A percentile compares a stretch with the other conserved stretches of the same genome.
Evolutionary conservation across 30 jellyfish, hydroid and myxozoan species (phyloP).

Genomic region (Euphysa ruthae): DNA sequence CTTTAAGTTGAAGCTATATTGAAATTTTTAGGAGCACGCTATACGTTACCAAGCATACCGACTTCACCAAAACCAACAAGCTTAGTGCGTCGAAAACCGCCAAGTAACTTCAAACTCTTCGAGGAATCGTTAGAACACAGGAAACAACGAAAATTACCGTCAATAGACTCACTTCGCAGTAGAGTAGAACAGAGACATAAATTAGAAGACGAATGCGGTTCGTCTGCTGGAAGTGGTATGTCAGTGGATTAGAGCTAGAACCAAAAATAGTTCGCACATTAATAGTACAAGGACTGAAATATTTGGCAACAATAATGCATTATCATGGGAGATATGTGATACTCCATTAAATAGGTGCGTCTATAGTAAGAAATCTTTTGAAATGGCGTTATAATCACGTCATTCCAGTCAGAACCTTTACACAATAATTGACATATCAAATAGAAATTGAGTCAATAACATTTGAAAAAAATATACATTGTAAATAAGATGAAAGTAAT

Average conservation of each 20-base stretch:
- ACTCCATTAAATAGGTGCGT: no score
- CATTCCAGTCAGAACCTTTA: no score
- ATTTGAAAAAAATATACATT: no score
- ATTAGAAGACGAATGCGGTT: slow-evolving; percentile 77
- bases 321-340: no score
- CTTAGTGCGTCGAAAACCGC: slow-evolving; percentile 14
- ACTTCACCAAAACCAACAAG: slow-evolving; percentile 23
- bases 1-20: background rate
- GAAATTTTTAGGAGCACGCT: slow-evolving; percentile 59
- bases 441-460: no score
- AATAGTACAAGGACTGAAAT: no score
- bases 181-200: slow-evolving; percentile 60
- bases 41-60: slow-evolving; percentile 55
- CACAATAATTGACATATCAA: no score
- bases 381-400: no score
- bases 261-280: no score
- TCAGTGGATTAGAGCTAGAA: slow-evolving; percentile 24
- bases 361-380: no score
- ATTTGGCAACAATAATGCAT: no score
- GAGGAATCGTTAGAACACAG: slow-evolving; percentile 46
- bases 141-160: slow-evolving; percentile 67
- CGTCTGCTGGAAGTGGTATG: slow-evolving; percentile 94
- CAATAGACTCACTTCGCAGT: slow-evolving; percentile 65
- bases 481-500: no score
- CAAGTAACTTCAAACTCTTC: background rate